phyloP scores from a whole-genome alignment of 2,797 vertebrate species.

The Botia almorhae region DNA sequence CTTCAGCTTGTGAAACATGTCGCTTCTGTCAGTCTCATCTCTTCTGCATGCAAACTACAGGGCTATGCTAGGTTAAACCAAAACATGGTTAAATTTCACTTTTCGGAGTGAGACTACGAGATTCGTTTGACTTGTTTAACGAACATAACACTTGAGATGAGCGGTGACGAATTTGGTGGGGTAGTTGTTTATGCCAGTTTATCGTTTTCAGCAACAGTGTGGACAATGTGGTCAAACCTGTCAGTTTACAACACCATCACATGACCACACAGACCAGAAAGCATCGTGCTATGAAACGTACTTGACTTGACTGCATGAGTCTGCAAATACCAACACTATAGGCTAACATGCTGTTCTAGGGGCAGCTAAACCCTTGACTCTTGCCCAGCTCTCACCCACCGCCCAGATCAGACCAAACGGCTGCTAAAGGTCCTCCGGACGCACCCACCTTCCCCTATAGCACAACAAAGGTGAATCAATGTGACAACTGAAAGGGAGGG shows the following conservation, averaged over 20 bases:
- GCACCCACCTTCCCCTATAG: slow-evolving; percentile 48
- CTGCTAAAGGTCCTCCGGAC: slow-evolving; percentile 20
- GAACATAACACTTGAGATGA: slow-evolving; percentile 2
- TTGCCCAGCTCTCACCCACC: not conserved
- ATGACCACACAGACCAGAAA: slow-evolving; percentile 29
- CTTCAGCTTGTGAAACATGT: slow-evolving; percentile 72
- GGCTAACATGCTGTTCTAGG: slow-evolving; percentile 20
- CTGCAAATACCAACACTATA: not conserved
- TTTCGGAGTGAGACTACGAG: not conserved
- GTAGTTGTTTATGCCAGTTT: slow-evolving; percentile 52
- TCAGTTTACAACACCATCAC: slow-evolving; percentile 64
- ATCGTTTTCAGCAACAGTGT: slow-evolving; percentile 35
- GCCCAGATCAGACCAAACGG: not conserved
- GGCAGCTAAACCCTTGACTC: slow-evolving; percentile 5
- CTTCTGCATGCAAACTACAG: slow-evolving; percentile 52
- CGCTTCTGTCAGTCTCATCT: slow-evolving; percentile 66
- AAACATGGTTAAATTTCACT: not conserved
- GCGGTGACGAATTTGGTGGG: not conserved
- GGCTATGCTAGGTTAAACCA: slow-evolving; percentile 16
- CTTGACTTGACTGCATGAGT: slow-evolving; percentile 4
- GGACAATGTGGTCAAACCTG: slow-evolving; percentile 71
- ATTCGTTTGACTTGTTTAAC: not conserved
- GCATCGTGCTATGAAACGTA: slow-evolving; percentile 45
- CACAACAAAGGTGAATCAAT: slow-evolving; percentile 61
- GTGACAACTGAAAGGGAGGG: slow-evolving; percentile 59